Percentiles rank a stretch among this genome's conserved stretches.
phyloP scores from a whole-genome alignment of 2,113 vertebrate genomes.

The Gobius niger region DNA sequence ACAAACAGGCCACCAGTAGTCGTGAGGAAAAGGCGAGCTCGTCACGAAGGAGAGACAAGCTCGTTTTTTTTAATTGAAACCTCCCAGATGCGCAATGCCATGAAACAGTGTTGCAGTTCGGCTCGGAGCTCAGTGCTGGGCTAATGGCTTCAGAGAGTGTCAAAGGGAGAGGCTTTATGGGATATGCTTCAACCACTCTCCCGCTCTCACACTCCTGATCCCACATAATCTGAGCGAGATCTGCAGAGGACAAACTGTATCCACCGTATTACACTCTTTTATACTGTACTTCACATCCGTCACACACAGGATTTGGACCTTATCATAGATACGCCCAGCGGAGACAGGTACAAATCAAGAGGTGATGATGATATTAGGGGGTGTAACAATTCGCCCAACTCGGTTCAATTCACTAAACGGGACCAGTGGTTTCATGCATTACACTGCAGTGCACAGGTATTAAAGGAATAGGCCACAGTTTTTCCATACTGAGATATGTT shows the following conservation, averaged over 20 bases:
- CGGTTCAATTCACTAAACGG: too few species aligned
- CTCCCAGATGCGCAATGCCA: conserved; percentile 61
- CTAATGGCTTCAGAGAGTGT: conserved; percentile 58
- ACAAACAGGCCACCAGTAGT: conserved; percentile 56
- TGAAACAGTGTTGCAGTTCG: conserved; percentile 54
- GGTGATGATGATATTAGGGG: too few species aligned
- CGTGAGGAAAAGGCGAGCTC: conserved; percentile 61
- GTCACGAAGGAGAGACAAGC: background rate
- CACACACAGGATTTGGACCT: conserved; percentile 11
- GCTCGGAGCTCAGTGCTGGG: conserved; percentile 53
- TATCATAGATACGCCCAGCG: background rate
- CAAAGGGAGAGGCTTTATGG: conserved; percentile 58
- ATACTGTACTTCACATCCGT: conserved; percentile 43
- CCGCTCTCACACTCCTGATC: conserved; percentile 51
- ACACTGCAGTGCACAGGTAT: too few species aligned
- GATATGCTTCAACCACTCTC: conserved; percentile 61
- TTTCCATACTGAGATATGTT: too few species aligned
- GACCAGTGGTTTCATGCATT: too few species aligned
- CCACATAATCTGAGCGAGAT: conserved; percentile 64
- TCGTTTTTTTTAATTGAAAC: conserved; percentile 59
- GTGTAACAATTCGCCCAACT: too few species aligned
- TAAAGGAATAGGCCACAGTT: too few species aligned
- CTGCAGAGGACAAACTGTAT: conserved; percentile 38
- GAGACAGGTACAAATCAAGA: background rate
- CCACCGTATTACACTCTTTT: conserved; percentile 38